Evolutionary conservation across 2,797 vertebrate species (phyloP), one percentile per base, ranked within the genome.

Genomic region (Champsocephalus esox): DNA sequence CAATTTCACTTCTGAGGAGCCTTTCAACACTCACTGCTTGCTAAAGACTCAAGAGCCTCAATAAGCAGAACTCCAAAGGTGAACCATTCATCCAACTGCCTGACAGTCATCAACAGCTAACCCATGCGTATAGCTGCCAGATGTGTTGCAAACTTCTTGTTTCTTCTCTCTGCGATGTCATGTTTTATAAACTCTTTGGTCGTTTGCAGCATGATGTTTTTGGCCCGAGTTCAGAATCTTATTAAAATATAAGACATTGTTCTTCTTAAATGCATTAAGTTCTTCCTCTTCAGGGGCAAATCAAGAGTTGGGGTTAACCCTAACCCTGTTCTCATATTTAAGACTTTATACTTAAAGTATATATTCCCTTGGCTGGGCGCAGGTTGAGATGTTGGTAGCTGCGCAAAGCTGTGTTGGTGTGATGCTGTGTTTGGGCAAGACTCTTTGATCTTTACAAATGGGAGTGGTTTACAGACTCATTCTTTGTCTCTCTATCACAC

Each of bases 1-100:
- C 34, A 38, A 38, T 38, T 38, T 38, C 34, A 38, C 34, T 38
- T 38, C 34, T 38, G 6, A 38, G 6, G 34, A 38, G 34, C 34
- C 8, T 38, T 38, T 38, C 34, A 38, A 38, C 34, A 38, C 34
- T 85, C 90, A 90, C 89, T 87, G 82, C 79, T 75, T 45, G 70
- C 77, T 88, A 86, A 92, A 34, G 87, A 86, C 84, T 88, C 87
- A 68, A 55, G 73, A 81, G 84, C 41, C 65, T 80, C 62, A 69
- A 66, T 84, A 87, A 87, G 79, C 74, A 52, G 61, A 65, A 77
- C 73, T 83, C 60, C 49, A 59, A 77, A 90, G 86, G 80, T 89
- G 87, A 92, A 87, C 72, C 49, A 58, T 88, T 89, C 85, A 82
- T 87, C 84, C 84, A 88, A 90, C 88, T 85, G 80, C 75, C 72